A percentile compares a stretch with the other conserved stretches of the same genome.
Evolutionary conservation across 2,888 invertebrate genomes (phyloP).

Genomic region (Dromius quadrimaculatus): DNA sequence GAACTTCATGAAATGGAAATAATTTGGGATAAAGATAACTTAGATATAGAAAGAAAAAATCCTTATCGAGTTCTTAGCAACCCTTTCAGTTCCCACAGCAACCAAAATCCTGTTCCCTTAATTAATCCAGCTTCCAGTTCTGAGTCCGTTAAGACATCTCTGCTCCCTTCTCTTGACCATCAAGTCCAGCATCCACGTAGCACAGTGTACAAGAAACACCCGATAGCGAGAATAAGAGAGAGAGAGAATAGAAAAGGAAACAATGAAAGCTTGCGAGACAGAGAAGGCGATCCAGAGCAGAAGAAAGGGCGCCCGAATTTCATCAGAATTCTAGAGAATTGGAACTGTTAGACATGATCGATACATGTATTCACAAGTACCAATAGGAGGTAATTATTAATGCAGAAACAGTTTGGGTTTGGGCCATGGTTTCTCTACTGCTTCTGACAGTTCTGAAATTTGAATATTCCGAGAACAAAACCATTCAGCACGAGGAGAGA

Average conservation of each 20-base stretch:
- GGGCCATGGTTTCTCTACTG: slow-evolving; percentile 22
- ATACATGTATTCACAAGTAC: slow-evolving; percentile 55
- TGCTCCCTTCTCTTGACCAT: not conserved
- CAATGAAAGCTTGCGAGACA: not conserved
- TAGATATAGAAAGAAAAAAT: not conserved
- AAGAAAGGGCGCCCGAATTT: slow-evolving; percentile 42
- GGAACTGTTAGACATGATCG: slow-evolving; percentile 50
- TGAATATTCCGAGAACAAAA: slow-evolving; percentile 51
- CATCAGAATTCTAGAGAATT: slow-evolving; percentile 49
- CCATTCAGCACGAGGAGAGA: not conserved
- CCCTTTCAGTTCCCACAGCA: slow-evolving; percentile 2
- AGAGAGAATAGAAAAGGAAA: not conserved
- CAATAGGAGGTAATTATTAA: slow-evolving; percentile 59
- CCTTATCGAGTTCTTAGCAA: not conserved
- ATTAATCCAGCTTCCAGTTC: slow-evolving; percentile 12
- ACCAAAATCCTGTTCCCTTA: slow-evolving; percentile 7
- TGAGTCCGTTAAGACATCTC: slow-evolving; percentile 8
- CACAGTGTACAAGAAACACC: not conserved
- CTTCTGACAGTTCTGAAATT: slow-evolving; percentile 51
- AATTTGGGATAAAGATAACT: not conserved
- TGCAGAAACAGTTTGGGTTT: slow-evolving; percentile 55
- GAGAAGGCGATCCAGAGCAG: slow-evolving; percentile 25
- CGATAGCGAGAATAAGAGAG: not conserved
- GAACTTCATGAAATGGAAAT: not conserved
- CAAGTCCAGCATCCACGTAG: not conserved